Evolutionary conservation across 1,140 invertebrate species (phyloP).

Genomic region (Archivesica marissinica): DNA sequence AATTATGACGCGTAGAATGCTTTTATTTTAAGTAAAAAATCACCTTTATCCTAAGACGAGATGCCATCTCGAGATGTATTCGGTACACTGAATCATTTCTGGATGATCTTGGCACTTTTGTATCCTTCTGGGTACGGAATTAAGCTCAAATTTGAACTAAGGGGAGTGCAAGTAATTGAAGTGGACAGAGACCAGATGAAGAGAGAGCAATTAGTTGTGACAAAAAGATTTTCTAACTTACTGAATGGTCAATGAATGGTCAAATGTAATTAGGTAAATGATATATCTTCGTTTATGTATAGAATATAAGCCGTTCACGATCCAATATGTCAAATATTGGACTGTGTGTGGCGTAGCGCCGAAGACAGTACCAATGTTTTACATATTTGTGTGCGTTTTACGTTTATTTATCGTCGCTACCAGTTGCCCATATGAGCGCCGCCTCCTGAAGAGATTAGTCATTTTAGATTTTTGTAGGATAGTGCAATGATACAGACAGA

Average conservation of each 20-base stretch:
- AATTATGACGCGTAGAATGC: conserved; percentile 46
- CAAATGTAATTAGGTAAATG: conserved; percentile 21
- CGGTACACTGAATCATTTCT: neutral
- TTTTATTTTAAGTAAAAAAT: conserved; percentile 52
- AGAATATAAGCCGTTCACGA: no score
- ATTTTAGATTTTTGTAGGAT: no score
- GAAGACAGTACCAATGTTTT: no score
- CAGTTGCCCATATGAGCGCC: no score
- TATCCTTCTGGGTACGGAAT: conserved; percentile 9
- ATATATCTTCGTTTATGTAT: neutral
- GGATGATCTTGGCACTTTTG: neutral
- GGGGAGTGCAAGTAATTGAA: neutral
- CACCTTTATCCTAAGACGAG: conserved; percentile 3
- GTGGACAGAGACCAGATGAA: neutral
- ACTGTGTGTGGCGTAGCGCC: no score
- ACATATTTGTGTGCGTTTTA: no score
- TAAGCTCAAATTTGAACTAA: conserved; percentile 7
- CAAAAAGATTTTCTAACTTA: neutral
- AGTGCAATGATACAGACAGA: no score
- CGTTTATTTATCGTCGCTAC: no score
- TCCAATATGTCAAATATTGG: no score
- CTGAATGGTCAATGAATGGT: conserved; percentile 8
- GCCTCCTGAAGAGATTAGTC: no score
- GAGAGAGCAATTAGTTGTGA: neutral
- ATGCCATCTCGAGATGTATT: conserved; percentile 2